Evolutionary conservation across 2,113 vertebrate genomes (phyloP), one percentile per base, ranked within the genome.

Genomic region (Isurus oxyrinchus): DNA sequence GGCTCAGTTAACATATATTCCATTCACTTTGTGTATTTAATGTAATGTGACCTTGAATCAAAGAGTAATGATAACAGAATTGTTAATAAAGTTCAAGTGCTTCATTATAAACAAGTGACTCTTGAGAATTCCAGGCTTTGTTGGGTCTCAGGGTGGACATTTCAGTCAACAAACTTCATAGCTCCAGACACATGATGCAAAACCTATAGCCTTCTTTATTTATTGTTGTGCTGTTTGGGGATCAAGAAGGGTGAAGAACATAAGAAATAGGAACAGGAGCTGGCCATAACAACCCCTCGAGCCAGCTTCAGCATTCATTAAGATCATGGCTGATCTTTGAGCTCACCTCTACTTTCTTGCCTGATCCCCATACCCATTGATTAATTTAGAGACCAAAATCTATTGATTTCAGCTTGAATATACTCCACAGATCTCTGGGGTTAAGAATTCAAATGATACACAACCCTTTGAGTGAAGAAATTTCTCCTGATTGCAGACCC

Each of bases 91-190:
- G 72, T 97, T 97, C 96, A 86, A 96, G 94, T 27, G 55, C 67
- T 61, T 96, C 95, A 53, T 4, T 96, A 61, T 97, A 97, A 86
- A 97, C 97, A 97, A 97, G 96, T 97, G 96, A 81, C 96, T 1
- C 35, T 88, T 4, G 79, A 44, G n/a, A 96, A 96, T 96, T 96
- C 96, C 94, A 61, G 19, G 88, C 96, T 59, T 94, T 53, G 84
- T 69, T 81, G 79, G 96, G 16, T 13, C 59, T 40, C 21, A 61
- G 66, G 66, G 40, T 27, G 94, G 61, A 95, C 25, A 44, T 69
- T 49, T 95, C 44, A 72, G 25, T 95, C 21, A 40, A 69, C 57
- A 72, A 95, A 95, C 13, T 0, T 61, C 49, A 31, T 96, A 55
- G 23, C 69, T 97, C 86, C 55, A 61, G 27, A 86, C 81, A 96